phyloP scores from a whole-genome alignment of 2,888 invertebrate species.

The Leptinotarsa juncta region DNA sequence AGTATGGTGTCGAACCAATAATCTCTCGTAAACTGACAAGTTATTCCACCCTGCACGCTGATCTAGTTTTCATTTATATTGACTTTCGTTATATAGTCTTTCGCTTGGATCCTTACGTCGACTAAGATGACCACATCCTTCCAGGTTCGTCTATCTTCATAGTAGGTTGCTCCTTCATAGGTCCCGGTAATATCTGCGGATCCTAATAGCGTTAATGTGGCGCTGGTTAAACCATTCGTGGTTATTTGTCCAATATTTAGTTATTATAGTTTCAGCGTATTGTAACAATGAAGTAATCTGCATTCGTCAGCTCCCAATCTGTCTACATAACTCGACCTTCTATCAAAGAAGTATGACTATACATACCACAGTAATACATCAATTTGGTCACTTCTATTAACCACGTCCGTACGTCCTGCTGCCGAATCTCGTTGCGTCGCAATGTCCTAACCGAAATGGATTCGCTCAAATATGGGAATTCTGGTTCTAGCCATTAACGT shows the following conservation, averaged over 20 bases:
- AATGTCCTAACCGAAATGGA: not conserved
- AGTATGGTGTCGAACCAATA: no score
- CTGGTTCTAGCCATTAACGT: not conserved
- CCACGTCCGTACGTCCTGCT: not conserved
- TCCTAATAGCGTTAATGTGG: not conserved
- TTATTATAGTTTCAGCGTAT: not conserved
- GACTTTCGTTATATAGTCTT: not conserved
- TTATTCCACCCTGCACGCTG: not conserved
- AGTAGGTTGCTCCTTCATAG: no score
- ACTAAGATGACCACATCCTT: not conserved
- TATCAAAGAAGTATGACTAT: not conserved
- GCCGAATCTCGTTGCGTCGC: not conserved
- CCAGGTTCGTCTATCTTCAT: not conserved
- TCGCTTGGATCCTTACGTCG: not conserved
- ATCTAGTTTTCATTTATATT: not conserved
- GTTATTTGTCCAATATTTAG: not conserved
- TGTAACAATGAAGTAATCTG: conserved; percentile 2
- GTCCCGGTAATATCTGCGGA: no score
- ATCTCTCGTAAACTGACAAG: no score
- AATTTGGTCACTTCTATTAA: not conserved
- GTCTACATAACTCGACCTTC: not conserved
- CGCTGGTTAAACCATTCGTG: not conserved
- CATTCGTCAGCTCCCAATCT: not conserved
- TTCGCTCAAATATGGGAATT: not conserved
- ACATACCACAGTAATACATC: not conserved